Evolutionary conservation across 2,888 invertebrate genomes (phyloP).

Genomic region (Hypercompe scribonia): DNA sequence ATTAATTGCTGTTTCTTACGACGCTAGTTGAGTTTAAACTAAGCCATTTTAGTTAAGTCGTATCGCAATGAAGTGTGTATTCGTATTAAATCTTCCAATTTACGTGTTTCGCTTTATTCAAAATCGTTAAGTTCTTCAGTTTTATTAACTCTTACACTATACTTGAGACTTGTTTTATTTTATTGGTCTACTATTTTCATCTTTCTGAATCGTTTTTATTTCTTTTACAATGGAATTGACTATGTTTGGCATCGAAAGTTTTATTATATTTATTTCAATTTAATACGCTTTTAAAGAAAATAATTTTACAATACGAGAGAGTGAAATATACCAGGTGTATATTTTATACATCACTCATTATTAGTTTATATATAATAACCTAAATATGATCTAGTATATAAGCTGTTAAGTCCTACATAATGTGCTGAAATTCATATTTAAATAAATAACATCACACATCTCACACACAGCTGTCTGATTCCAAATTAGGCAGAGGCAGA

Average conservation of each 20-base stretch:
- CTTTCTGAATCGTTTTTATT: neutral
- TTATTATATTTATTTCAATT: no score
- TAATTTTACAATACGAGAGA: no score
- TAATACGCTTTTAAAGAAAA: no score
- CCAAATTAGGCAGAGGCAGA: no score
- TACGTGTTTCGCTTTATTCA: slow-evolving; percentile 2
- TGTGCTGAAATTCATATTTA: no score
- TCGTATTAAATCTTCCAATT: neutral
- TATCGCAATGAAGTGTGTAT: slow-evolving; percentile 12
- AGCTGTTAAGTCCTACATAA: no score
- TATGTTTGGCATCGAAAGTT: neutral
- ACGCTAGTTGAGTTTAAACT: slow-evolving; percentile 23
- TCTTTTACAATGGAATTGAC: neutral
- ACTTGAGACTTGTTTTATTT: neutral
- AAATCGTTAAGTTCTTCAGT: neutral
- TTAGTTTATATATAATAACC: no score
- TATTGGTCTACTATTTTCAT: neutral
- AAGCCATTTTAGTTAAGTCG: slow-evolving; percentile 18
- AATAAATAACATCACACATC: no score
- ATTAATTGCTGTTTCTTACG: slow-evolving; percentile 35
- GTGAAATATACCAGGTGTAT: no score
- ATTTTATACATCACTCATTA: no score
- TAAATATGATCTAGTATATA: no score
- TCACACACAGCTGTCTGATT: no score
- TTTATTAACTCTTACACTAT: neutral